Conservation (phyloP, 1,140 invertebrate species). For the Drosophila rufa region DNA sequence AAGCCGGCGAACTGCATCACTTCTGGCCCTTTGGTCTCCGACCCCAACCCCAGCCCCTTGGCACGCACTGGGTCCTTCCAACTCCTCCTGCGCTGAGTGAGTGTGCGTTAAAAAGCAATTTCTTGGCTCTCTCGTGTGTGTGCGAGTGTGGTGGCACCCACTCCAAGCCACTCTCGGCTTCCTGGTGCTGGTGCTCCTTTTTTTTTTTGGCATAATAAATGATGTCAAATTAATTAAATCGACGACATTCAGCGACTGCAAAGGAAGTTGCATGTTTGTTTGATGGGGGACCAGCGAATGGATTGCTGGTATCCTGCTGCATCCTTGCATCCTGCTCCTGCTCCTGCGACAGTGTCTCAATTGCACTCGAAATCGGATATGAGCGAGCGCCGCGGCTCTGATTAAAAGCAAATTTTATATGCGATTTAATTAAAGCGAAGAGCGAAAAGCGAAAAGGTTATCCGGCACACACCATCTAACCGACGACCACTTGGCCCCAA, state of each 20-base stretch:
- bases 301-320: not conserved
- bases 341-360: constrained; percentile 38
- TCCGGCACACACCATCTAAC: constrained; percentile 36
- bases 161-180: constrained; percentile 14
- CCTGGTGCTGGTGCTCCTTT: constrained; percentile 13
- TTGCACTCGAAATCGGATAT: constrained; percentile 56
- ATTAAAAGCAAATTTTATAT: constrained; percentile 43
- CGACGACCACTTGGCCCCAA: constrained; percentile 34
- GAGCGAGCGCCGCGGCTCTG: constrained; percentile 35
- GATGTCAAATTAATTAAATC: constrained; percentile 82
- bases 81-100: constrained; percentile 6
- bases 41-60: not conserved
- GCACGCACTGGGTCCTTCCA: not conserved
- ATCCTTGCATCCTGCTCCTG: constrained; percentile 7
- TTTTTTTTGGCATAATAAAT: constrained; percentile 76
- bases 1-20: constrained; percentile 43
- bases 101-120: constrained; percentile 77
- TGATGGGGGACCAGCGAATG: constrained; percentile 20
- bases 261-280: constrained; percentile 51
- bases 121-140: constrained; percentile 38
- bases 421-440: constrained; percentile 46
- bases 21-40: constrained; percentile 15
- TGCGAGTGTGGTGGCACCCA: constrained; percentile 13
- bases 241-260: constrained; percentile 51
- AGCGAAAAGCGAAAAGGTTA: constrained; percentile 15